These are phyloP conservation scores for Ylistrum balloti DNA, from an alignment of 1,140 invertebrate genomes.

Conservation along the genomic window DNA sequence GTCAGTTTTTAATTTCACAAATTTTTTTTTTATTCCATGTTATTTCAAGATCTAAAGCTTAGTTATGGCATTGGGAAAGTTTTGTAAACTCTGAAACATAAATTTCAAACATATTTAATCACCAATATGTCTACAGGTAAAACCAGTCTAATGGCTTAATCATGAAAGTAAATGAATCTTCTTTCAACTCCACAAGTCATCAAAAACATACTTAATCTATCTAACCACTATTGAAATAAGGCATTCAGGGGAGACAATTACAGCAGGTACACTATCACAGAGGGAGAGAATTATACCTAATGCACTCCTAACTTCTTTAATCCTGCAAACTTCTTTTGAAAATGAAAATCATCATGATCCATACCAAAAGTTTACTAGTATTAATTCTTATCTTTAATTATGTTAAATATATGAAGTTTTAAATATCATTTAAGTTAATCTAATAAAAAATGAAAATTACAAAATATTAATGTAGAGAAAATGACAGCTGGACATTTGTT, in stretches of 20 bases:
- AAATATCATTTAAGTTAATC: neutral
- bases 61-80: too few species aligned
- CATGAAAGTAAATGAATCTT: constrained; percentile 10
- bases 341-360: constrained; percentile 20
- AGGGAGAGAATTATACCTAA: neutral
- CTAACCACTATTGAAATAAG: neutral
- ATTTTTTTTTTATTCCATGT: too few species aligned
- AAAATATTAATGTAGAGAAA: neutral
- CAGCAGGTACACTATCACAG: neutral
- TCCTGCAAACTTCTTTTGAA: neutral
- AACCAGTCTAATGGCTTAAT: neutral
- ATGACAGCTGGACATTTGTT: neutral
- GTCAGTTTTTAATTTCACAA: too few species aligned
- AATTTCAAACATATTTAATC: neutral
- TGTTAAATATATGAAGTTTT: neutral
- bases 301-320: neutral
- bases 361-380: neutral
- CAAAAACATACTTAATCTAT: neutral
- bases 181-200: neutral
- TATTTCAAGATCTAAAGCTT: too few species aligned
- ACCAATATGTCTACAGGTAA: constrained; percentile 16
- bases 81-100: neutral
- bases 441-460: neutral
- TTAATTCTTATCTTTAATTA: neutral
- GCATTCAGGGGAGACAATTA: constrained; percentile 34